Percentiles rank a stretch among this genome's conserved stretches.
Conservation (phyloP, 2,888 invertebrate genomes). For the Archips crataeganus region DNA sequence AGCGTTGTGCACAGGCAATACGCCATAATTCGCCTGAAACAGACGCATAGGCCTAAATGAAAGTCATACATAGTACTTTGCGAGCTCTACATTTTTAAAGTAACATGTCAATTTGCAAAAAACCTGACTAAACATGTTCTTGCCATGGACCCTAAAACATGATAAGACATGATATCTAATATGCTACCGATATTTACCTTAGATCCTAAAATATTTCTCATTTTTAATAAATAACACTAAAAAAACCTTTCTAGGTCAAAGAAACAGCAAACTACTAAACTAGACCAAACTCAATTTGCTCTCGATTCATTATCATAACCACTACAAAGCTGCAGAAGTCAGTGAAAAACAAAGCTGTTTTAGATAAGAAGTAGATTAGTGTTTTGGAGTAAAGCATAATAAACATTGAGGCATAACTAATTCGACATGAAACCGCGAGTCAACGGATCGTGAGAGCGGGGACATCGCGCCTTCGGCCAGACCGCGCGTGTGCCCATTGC, state of each 20-base stretch:
- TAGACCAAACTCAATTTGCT: background rate
- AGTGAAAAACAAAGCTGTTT: background rate
- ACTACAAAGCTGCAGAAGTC: background rate
- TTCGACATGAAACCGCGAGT: conserved; percentile 13
- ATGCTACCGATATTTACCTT: too few relatives aligned
- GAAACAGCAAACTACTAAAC: background rate
- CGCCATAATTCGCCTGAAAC: too few relatives aligned
- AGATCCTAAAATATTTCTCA: background rate
- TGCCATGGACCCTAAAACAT: too few relatives aligned
- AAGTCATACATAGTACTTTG: too few relatives aligned
- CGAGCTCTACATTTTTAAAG: too few relatives aligned
- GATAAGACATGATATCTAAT: too few relatives aligned
- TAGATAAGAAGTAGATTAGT: background rate
- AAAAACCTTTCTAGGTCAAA: background rate
- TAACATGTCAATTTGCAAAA: too few relatives aligned
- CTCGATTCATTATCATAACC: conserved; percentile 2
- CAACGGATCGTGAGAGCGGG: conserved; percentile 12
- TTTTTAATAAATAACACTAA: background rate
- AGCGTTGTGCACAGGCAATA: too few relatives aligned
- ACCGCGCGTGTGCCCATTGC: conserved; percentile 3
- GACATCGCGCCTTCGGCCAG: background rate
- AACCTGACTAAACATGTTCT: too few relatives aligned
- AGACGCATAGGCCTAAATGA: too few relatives aligned
- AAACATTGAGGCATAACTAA: conserved; percentile 7
- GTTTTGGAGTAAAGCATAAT: conserved; percentile 1